Evolutionary conservation across 1,140 invertebrate genomes (phyloP).

Genomic region (Apis cerana): DNA sequence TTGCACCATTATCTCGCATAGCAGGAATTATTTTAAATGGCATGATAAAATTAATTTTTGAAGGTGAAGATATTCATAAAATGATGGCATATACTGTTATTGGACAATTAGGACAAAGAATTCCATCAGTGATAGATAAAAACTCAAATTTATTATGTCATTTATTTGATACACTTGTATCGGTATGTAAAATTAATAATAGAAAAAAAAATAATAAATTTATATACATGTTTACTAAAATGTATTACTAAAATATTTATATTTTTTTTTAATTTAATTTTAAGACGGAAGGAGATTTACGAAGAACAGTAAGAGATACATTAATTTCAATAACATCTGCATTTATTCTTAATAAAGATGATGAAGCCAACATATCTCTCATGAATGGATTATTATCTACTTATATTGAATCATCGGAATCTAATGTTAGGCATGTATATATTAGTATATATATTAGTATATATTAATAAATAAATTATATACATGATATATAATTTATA

Average conservation of each 20-base stretch:
- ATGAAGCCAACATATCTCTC: conserved; percentile 74
- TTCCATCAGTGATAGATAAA: conserved; percentile 87
- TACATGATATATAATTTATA: conserved; percentile 56
- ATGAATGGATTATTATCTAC: conserved; percentile 82
- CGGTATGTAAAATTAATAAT: conserved; percentile 75
- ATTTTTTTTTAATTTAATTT: conserved; percentile 37
- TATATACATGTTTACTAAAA: not conserved
- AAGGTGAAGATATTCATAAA: conserved; percentile 83
- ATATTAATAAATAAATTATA: conserved; percentile 9
- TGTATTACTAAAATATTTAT: conserved; percentile 17
- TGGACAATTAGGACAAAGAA: conserved; percentile 86
- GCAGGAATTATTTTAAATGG: conserved; percentile 77
- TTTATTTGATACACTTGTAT: conserved; percentile 85
- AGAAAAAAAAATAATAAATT: not conserved
- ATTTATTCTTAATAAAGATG: conserved; percentile 77
- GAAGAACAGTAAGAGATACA: conserved; percentile 83
- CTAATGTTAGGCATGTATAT: conserved; percentile 70
- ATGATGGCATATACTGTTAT: conserved; percentile 89
- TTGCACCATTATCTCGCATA: conserved; percentile 73
- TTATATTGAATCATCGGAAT: conserved; percentile 75
- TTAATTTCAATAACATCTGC: conserved; percentile 83
- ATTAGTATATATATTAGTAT: too few relatives aligned
- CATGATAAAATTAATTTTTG: conserved; percentile 76
- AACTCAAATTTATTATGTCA: conserved; percentile 85
- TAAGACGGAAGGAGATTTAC: conserved; percentile 82